Conservation (phyloP, 2,113 vertebrate genomes). For the Scophthalmus maximus region DNA sequence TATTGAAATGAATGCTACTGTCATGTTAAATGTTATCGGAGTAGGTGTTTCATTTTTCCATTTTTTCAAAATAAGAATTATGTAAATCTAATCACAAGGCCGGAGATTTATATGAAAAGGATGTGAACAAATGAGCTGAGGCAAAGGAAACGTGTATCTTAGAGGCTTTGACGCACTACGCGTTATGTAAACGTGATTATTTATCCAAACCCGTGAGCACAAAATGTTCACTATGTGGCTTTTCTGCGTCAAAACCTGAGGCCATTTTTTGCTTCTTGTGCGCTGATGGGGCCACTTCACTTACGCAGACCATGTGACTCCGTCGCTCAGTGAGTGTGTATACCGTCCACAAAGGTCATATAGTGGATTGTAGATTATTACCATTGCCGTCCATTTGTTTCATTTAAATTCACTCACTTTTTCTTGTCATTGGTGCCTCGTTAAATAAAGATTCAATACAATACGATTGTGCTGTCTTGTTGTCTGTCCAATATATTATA, state of each 20-base stretch:
- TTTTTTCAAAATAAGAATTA: neutral
- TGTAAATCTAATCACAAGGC: neutral
- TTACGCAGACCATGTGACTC: slow-evolving; percentile 19
- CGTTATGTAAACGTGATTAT: slow-evolving; percentile 60
- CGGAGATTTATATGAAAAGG: slow-evolving; percentile 19
- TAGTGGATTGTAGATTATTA: too few species aligned
- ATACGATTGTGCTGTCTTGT: neutral
- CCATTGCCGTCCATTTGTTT: too few species aligned
- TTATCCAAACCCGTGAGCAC: slow-evolving; percentile 49
- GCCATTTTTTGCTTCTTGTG: slow-evolving; percentile 30
- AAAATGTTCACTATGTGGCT: slow-evolving; percentile 36
- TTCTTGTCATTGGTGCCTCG: neutral
- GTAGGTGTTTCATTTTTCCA: too few species aligned
- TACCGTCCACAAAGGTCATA: neutral
- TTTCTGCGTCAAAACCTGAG: slow-evolving; percentile 44
- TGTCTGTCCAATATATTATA: neutral
- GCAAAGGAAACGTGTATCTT: slow-evolving; percentile 19
- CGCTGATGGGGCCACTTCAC: slow-evolving; percentile 23
- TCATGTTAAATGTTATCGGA: too few species aligned
- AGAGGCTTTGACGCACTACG: slow-evolving; percentile 38
- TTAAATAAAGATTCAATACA: slow-evolving; percentile 48
- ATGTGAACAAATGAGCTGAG: slow-evolving; percentile 26
- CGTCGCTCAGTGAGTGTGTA: neutral
- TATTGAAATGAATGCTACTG: neutral
- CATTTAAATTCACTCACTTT: too few species aligned